Conservation (phyloP, 2,797 vertebrate genomes). For the Leucoraja ocellata region DNA sequence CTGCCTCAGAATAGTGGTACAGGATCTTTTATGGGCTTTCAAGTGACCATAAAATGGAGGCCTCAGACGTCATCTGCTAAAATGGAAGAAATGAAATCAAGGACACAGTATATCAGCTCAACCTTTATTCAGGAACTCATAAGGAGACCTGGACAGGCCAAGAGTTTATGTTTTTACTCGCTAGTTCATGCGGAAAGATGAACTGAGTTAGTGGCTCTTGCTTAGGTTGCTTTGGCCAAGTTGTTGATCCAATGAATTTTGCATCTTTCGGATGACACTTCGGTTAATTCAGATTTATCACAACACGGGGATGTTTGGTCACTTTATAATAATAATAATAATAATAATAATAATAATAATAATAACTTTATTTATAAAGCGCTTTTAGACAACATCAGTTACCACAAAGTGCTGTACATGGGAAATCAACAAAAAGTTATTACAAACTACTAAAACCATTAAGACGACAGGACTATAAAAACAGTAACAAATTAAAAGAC, state of each 20-base stretch:
- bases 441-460: too few relatives aligned
- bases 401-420: too few relatives aligned
- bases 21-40: too few relatives aligned
- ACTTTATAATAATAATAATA: too few relatives aligned
- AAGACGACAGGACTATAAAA: too few relatives aligned
- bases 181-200: background rate
- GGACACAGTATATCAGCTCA: background rate
- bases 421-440: too few relatives aligned
- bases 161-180: background rate
- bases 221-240: background rate
- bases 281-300: background rate
- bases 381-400: too few relatives aligned
- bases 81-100: background rate
- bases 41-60: too few relatives aligned
- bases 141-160: background rate
- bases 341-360: too few relatives aligned
- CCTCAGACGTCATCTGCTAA: background rate
- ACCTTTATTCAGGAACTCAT: background rate
- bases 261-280: background rate
- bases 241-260: background rate
- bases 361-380: too few relatives aligned
- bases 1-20: too few relatives aligned
- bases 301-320: background rate
- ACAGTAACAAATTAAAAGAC: too few relatives aligned
- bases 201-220: background rate